A percentile compares a stretch with the other conserved stretches of the same genome.
Conservation (phyloP, 92 coral and sea anemone species). For the Zoanthus solanderi region DNA sequence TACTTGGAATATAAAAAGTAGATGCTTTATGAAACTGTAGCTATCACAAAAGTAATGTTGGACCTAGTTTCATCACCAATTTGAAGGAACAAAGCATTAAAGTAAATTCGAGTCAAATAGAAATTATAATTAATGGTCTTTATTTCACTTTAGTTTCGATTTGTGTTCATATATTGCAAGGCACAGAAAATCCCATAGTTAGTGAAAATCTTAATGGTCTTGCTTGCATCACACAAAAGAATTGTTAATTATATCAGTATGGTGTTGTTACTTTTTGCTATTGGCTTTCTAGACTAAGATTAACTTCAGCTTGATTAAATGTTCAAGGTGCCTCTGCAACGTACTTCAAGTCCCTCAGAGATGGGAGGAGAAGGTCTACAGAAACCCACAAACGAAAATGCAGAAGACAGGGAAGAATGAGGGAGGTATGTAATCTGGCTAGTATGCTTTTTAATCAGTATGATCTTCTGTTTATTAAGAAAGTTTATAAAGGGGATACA, state of each 20-base stretch:
- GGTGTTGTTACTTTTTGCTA: not conserved
- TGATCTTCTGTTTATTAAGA: too few relatives aligned
- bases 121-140: too few relatives aligned
- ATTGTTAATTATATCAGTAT: not conserved
- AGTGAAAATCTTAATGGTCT: not conserved
- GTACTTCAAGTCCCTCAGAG: not conserved
- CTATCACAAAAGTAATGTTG: not conserved
- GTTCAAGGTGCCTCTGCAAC: constrained; percentile 16
- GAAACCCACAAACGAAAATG: not conserved
- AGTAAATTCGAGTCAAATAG: too few relatives aligned
- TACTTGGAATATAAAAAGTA: not conserved
- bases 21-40: not conserved
- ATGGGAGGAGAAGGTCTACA: not conserved
- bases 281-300: not conserved
- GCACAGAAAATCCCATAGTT: not conserved
- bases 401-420: constrained; percentile 14
- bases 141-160: too few relatives aligned
- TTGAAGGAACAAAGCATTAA: not conserved
- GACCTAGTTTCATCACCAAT: not conserved
- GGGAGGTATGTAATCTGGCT: not conserved
- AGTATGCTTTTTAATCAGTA: not conserved
- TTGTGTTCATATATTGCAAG: not conserved
- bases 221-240: not conserved
- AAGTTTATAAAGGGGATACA: too few relatives aligned
- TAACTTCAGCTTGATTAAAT: not conserved